Evolutionary conservation across 2,113 vertebrate genomes (phyloP), one percentile per base, ranked within the genome.

Genomic region (Oplegnathus fasciatus): DNA sequence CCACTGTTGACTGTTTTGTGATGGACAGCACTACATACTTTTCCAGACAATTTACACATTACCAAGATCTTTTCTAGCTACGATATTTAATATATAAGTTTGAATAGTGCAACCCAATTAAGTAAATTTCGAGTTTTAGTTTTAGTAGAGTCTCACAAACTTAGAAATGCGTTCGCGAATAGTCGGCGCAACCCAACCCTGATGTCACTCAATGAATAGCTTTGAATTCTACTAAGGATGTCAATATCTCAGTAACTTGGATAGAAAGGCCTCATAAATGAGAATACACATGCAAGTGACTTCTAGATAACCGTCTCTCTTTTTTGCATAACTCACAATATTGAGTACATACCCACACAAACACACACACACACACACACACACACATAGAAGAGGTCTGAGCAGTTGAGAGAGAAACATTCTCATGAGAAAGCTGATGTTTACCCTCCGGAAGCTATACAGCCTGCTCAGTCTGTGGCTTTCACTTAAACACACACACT

Each of bases 341-440:
- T 57, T 57, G 55, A 5, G 5, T 14, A 14, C 24, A n/a, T n/a
- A n/a, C n/a, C n/a, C n/a, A n/a, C n/a, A n/a, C n/a, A n/a, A n/a
- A n/a, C n/a, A n/a, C n/a, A n/a, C 34, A 70, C 24, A 66, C 32
- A 52, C 40, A 84, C 7, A 83, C 28, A 78, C 20, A 68, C 32
- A n/a, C 42, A 83, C 26, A 9, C 20, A 62, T 6, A 54, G 32
- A 71, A 15, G 66, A 73, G n/a, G 37, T 83, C 75, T 76, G 26
- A 78, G 62, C 1, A 52, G 42, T 4, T 13, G 50, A 22, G 17
- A 46, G 26, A 22, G 22, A 46, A 46, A 78, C 11, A 5, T 90
- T 91, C 86, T 91, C 88, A 91, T 80, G 89, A 90, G 88, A 92
- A 91, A 88, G 50, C 79, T 75, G 66, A 83, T 78, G 88, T 86